Base-by-base conservation (phyloP, 2,113 vertebrate genomes). In the Pelvicachromis taeniatus region DNA sequence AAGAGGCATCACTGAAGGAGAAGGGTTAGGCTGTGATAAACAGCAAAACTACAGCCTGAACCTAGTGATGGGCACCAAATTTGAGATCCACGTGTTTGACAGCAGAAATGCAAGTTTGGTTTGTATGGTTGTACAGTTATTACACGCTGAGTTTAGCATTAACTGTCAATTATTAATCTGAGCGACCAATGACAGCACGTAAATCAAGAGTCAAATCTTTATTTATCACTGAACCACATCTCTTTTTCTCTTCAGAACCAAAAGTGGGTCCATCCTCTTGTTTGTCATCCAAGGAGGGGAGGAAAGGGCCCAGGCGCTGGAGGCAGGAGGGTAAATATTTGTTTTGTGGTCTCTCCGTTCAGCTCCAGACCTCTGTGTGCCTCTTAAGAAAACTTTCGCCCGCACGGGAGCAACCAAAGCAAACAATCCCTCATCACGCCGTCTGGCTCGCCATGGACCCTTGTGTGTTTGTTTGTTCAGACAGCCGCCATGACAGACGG, bases 321-420 rank as follows among this genome's bases (percentile, higher is more conserved):
- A 86, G 91, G 87, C 86, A 68, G 81, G 53, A 84, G 91, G 88
- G 92, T 94, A 94, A 95, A 95, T 95, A 95, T 95, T 95, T 94
- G 93, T 94, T 94, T 93, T 92, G 89, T 82, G 90, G 91, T 85
- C 93, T 90, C 93, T 89, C 84, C n/a, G 87, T 91, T 85, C 87
- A 91, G 90, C 92, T 91, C 85, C 86, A 83, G 91, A 90, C 93
- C 93, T 94, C 91, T 90, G 89, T 91, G 88, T 63, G 90, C 90
- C 93, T 92, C 93, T 91, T 94, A 95, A 94, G 93, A 95, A 95
- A 95, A 95, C 94, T 93, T 94, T 95, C 89, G 86, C 86, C 83
- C 86, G 80, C 94, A 91, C 87, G 84, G 90, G 93, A 94, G 92
- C 92, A 92, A 92, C 90, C 81, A 93, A 85, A 90, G 93, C 95